Conservation (phyloP, 2,888 invertebrate genomes). For the Temnothorax rugatulus region DNA sequence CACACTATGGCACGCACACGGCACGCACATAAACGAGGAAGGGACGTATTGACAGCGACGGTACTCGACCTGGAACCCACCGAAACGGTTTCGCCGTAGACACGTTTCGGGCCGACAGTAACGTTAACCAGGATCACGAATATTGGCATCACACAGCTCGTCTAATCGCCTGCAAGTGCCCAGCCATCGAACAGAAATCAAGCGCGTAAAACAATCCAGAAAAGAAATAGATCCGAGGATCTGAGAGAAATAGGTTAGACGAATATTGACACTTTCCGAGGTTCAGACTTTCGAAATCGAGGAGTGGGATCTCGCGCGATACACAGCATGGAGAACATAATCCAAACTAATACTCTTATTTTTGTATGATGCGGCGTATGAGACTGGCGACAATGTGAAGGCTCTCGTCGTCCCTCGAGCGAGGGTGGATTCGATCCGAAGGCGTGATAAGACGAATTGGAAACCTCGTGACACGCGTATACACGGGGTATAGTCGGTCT, state of each 20-base stretch:
- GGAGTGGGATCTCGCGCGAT: constrained; percentile 5
- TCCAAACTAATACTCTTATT: constrained; percentile 46
- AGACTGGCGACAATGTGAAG: constrained; percentile 30
- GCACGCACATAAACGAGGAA: constrained; percentile 67
- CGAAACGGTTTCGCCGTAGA: constrained; percentile 51
- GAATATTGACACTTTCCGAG: neutral
- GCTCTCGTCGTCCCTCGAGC: constrained; percentile 51
- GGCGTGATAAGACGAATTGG: constrained; percentile 69
- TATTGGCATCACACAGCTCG: neutral
- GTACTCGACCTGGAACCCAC: constrained; percentile 58
- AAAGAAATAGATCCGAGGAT: neutral
- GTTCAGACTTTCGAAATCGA: constrained; percentile 10
- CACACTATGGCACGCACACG: constrained; percentile 66
- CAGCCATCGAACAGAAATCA: neutral
- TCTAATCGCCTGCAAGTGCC: neutral
- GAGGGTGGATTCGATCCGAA: constrained; percentile 71
- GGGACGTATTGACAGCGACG: constrained; percentile 63
- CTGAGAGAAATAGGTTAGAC: neutral
- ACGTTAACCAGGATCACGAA: constrained; percentile 37
- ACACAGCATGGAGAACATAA: neutral
- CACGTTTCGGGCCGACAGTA: constrained; percentile 43
- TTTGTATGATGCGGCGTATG: constrained; percentile 27
- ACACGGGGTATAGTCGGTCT: constrained; percentile 61
- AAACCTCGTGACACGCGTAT: constrained; percentile 68
- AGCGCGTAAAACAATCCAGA: neutral